Base-by-base conservation (phyloP, 2,888 invertebrate species). In the Amphipyra berbera region DNA sequence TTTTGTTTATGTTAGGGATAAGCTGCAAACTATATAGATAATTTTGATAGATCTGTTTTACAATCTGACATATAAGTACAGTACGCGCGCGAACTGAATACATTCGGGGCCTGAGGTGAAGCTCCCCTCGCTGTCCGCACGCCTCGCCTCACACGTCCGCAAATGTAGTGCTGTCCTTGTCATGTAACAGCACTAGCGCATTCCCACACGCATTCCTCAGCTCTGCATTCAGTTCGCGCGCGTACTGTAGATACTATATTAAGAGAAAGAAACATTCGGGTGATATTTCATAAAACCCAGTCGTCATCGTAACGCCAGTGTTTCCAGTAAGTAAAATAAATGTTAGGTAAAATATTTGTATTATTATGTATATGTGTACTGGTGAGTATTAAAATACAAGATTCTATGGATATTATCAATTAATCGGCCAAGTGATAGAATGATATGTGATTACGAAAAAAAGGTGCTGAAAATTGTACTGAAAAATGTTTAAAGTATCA, bases 41-140 rank as follows among this genome's bases (percentile, higher is more conserved):
- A 55, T 58, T 59, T 60, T 44, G 0, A 48, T 55, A 41, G 68
- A 73, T 74, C 52, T 74, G 69, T 49, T 52, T 49, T 38, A 57
- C 4, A 15, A 65, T 47, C 4, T 37, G 13, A 21, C 21, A 10
- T 46, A 21, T 40, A 41, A 41, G 45, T 73, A 57, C 41, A 49
- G n/a, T n/a, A n/a, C n/a, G n/a, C n/a, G n/a, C n/a, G n/a, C n/a
- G n/a, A n/a, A n/a, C n/a, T n/a, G n/a, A n/a, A n/a, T n/a, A n/a
- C n/a, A n/a, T n/a, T n/a, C n/a, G n/a, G n/a, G n/a, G n/a, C n/a
- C n/a, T n/a, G n/a, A n/a, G n/a, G n/a, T n/a, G n/a, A n/a, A n/a
- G n/a, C n/a, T n/a, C n/a, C n/a, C n/a, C n/a, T n/a, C n/a, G n/a
- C n/a, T n/a, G n/a, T n/a, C n/a, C n/a, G n/a, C n/a, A n/a, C n/a